phyloP scores from a whole-genome alignment of 1,140 invertebrate genomes.

The Brevipalpus yothersi region DNA sequence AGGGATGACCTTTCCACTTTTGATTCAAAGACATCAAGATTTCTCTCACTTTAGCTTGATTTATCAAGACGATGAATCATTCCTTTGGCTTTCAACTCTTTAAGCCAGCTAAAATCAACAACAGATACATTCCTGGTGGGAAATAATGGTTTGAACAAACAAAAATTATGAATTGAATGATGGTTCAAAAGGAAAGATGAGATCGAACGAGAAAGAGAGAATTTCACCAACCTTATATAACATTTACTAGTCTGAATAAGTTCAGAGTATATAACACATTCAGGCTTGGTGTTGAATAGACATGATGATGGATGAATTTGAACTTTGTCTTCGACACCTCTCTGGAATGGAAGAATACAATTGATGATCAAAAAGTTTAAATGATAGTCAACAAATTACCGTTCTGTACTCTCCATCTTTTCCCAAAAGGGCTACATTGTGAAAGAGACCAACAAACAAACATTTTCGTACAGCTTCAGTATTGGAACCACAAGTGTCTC shows the following conservation, averaged over 20 bases:
- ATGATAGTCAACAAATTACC: slow-evolving; percentile 24
- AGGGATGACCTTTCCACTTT: too few relatives aligned
- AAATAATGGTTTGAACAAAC: background rate
- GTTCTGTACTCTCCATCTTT: slow-evolving; percentile 42
- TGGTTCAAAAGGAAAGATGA: too few relatives aligned
- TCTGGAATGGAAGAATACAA: slow-evolving; percentile 15
- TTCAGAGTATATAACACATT: slow-evolving; percentile 65
- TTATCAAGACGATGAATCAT: too few relatives aligned
- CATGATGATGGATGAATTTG: slow-evolving; percentile 59
- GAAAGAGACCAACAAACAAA: slow-evolving; percentile 34
- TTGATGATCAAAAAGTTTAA: slow-evolving; percentile 11
- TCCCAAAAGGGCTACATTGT: slow-evolving; percentile 66
- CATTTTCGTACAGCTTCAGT: slow-evolving; percentile 8
- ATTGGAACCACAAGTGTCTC: slow-evolving; percentile 41
- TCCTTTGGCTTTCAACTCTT: background rate
- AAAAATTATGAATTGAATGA: background rate
- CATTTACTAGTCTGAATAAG: slow-evolving; percentile 56
- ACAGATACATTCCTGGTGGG: background rate
- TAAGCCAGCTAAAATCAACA: background rate
- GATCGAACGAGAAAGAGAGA: background rate
- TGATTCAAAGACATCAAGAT: too few relatives aligned
- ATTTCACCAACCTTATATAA: slow-evolving; percentile 30
- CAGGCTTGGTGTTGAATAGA: slow-evolving; percentile 42
- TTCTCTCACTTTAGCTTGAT: too few relatives aligned
- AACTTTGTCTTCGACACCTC: slow-evolving; percentile 31